Evolutionary conservation across 2,113 vertebrate species (phyloP).

Genomic region (Myotis lucifugus): DNA sequence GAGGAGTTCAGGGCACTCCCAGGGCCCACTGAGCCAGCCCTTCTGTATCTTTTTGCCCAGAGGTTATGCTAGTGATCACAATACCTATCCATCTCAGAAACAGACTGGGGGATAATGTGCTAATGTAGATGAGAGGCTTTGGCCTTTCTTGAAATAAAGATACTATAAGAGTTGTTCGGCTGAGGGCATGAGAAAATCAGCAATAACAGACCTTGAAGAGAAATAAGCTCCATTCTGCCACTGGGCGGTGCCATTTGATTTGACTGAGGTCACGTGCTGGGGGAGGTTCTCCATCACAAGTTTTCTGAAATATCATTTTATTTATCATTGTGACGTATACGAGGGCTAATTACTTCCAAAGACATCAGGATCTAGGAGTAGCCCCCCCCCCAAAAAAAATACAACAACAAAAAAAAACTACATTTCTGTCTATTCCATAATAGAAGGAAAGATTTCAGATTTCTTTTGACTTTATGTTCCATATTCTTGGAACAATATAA

Average conservation of each 20-base stretch:
- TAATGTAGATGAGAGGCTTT: neutral
- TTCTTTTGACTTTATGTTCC: neutral
- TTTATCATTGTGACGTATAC: neutral
- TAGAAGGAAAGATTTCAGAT: neutral
- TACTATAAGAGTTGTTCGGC: neutral
- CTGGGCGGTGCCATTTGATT: neutral
- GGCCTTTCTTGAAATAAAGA: neutral
- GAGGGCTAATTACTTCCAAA: neutral
- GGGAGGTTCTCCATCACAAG: neutral
- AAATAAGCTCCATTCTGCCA: neutral
- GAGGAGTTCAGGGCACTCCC: neutral
- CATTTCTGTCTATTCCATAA: neutral
- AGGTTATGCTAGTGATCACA: neutral
- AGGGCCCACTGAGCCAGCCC: fast-evolving
- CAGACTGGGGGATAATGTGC: neutral
- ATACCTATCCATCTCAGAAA: neutral
- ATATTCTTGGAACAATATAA: neutral
- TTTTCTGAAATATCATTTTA: neutral
- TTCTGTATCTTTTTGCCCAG: neutral
- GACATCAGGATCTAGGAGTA: neutral
- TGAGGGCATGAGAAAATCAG: neutral
- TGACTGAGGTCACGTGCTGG: neutral
- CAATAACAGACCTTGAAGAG: neutral
- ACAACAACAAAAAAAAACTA: neutral
- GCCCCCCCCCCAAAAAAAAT: no score